A percentile compares a stretch with the other conserved stretches of the same genome.
Conservation (phyloP, 2,113 vertebrate genomes). For the Reinhardtius hippoglossoides region DNA sequence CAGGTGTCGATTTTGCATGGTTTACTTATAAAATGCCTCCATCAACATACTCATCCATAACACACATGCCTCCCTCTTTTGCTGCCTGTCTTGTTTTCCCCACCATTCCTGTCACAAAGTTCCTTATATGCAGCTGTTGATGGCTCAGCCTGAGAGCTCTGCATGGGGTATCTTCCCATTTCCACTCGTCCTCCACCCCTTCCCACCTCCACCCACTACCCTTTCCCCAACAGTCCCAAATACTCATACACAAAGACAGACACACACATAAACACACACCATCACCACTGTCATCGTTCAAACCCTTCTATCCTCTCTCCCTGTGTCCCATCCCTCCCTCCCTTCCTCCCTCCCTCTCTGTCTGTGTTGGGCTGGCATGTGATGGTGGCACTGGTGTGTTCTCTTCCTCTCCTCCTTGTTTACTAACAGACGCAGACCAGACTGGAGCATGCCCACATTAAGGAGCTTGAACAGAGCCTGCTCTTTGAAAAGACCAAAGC, state of each 20-base stretch:
- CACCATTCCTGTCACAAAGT: conserved; percentile 38
- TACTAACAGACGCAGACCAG: conserved; percentile 99
- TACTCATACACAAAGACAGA: not conserved
- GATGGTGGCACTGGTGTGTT: conserved; percentile 99
- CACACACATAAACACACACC: not conserved
- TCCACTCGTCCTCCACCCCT: conserved; percentile 58
- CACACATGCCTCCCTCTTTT: conserved; percentile 33
- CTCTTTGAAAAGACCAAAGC: conserved; percentile 99
- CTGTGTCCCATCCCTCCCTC: conserved; percentile 38
- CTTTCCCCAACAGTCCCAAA: conserved; percentile 6
- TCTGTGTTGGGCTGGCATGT: conserved; percentile 95
- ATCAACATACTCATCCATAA: conserved; percentile 62
- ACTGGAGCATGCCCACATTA: conserved; percentile 99
- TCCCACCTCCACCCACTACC: conserved; percentile 11
- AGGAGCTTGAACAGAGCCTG: conserved; percentile 99
- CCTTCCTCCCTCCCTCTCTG: conserved; percentile 60
- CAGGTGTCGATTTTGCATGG: conserved; percentile 74
- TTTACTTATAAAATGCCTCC: conserved; percentile 65
- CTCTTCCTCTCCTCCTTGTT: conserved; percentile 95
- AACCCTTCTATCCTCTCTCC: conserved; percentile 43
- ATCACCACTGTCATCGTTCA: conserved; percentile 22
- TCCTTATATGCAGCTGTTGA: conserved; percentile 78
- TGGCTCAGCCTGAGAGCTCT: conserved; percentile 84
- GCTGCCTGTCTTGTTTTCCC: conserved; percentile 63
- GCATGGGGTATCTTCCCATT: conserved; percentile 83